phyloP scores from a whole-genome alignment of 1,140 invertebrate species.

The Habropoda laboriosa region DNA sequence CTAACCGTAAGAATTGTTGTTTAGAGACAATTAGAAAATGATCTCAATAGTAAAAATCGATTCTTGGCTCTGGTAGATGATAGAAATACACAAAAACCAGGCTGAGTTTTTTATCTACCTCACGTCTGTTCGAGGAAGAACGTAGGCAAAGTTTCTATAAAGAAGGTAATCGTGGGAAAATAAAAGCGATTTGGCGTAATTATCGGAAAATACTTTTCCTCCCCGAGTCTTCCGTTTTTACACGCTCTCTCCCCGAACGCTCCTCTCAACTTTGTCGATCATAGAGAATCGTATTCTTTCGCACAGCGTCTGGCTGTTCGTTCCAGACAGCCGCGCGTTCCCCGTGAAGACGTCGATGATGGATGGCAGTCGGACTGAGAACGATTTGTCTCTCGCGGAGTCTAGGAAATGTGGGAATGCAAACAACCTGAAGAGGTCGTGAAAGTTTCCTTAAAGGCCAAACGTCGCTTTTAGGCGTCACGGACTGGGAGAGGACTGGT shows the following conservation, averaged over 20 bases:
- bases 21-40: slow-evolving; percentile 4
- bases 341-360: slow-evolving; percentile 52
- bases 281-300: slow-evolving; percentile 15
- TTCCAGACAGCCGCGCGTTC: slow-evolving; percentile 12
- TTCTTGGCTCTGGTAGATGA: too few species aligned
- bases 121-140: too few species aligned
- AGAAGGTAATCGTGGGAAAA: not conserved
- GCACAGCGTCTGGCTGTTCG: slow-evolving; percentile 12
- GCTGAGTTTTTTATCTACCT: too few species aligned
- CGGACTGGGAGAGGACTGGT: not conserved
- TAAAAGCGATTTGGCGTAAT: slow-evolving; percentile 1
- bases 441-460: slow-evolving; percentile 39
- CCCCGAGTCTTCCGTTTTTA: not conserved
- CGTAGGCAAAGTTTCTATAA: too few species aligned
- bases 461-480: slow-evolving; percentile 14
- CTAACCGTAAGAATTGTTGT: too few species aligned
- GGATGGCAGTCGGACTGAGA: slow-evolving; percentile 45
- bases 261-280: slow-evolving; percentile 7
- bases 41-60: too few species aligned
- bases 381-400: slow-evolving; percentile 57
- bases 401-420: slow-evolving; percentile 54
- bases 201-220: slow-evolving; percentile 21
- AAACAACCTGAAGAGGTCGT: slow-evolving; percentile 26
- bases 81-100: too few species aligned
- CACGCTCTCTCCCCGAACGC: not conserved